phyloP scores from a whole-genome alignment of 2,113 vertebrate genomes.

The Ahaetulla prasina region DNA sequence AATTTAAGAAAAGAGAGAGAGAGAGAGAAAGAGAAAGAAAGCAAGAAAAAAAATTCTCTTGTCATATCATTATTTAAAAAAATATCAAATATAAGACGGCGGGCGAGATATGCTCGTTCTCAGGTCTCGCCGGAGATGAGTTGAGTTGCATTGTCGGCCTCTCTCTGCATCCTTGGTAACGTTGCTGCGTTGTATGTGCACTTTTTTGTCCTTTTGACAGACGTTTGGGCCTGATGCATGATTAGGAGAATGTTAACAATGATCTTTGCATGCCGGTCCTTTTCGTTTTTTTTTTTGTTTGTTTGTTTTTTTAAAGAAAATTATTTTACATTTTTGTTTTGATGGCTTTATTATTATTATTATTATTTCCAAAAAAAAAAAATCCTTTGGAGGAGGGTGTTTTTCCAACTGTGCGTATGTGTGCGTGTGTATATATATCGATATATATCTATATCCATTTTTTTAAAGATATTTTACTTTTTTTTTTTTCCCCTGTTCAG shows the following conservation, averaged over 20 bases:
- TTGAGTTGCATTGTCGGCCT: slow-evolving; percentile 95
- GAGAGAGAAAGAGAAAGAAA: slow-evolving; percentile 39
- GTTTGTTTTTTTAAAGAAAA: slow-evolving; percentile 20
- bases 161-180: slow-evolving; percentile 96
- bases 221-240: slow-evolving; percentile 90
- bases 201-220: slow-evolving; percentile 85
- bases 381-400: neutral
- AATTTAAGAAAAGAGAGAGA: neutral
- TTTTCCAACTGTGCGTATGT: neutral
- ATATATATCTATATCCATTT: slow-evolving; percentile 4
- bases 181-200: slow-evolving; percentile 94
- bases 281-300: slow-evolving; percentile 31
- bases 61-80: neutral
- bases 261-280: slow-evolving; percentile 87
- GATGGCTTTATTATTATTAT: slow-evolving; percentile 13
- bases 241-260: slow-evolving; percentile 89
- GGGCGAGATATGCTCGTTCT: slow-evolving; percentile 77
- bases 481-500: neutral
- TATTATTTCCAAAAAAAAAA: neutral
- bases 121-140: slow-evolving; percentile 79
- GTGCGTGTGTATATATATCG: neutral
- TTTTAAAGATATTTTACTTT: neutral
- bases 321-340: slow-evolving; percentile 22
- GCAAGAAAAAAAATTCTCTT: slow-evolving; percentile 68
- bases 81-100: neutral